Conservation (phyloP, 37 sponge, comb jelly and placozoan genomes). For the Chondrilla cf. caribensis region DNA sequence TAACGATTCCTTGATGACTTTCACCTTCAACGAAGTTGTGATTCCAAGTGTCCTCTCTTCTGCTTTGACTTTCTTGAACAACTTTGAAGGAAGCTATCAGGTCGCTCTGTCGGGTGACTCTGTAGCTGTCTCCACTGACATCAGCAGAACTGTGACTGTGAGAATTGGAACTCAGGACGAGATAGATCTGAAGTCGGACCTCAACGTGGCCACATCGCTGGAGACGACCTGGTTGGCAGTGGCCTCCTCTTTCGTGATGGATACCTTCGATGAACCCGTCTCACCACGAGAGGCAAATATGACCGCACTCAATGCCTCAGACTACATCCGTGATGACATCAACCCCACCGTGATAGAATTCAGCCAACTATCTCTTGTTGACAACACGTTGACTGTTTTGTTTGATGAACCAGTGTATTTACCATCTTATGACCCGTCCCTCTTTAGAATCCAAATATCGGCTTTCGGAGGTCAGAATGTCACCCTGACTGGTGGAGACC, state of each 20-base stretch:
- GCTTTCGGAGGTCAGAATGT: constrained; percentile 27
- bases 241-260: constrained; percentile 46
- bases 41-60: constrained; percentile 33
- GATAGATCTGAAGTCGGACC: constrained; percentile 53
- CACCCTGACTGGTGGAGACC: constrained; percentile 62
- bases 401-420: constrained; percentile 75
- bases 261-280: constrained; percentile 41
- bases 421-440: constrained; percentile 28
- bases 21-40: constrained; percentile 81
- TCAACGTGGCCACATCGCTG: constrained; percentile 57
- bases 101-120: constrained; percentile 46
- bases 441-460: constrained; percentile 47
- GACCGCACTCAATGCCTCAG: constrained; percentile 43
- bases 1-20: constrained; percentile 38
- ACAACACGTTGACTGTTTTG: constrained; percentile 52
- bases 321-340: constrained; percentile 45
- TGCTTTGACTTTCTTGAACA: constrained; percentile 44
- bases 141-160: constrained; percentile 22
- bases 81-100: constrained; percentile 15
- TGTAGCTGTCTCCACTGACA: constrained; percentile 8
- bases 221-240: constrained; percentile 67
- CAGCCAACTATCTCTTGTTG: constrained; percentile 48
- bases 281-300: constrained; percentile 31
- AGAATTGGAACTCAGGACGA: constrained; percentile 52
- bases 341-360: constrained; percentile 58